phyloP scores from a whole-genome alignment of 2,888 invertebrate genomes.

The Cantharis rufa region DNA sequence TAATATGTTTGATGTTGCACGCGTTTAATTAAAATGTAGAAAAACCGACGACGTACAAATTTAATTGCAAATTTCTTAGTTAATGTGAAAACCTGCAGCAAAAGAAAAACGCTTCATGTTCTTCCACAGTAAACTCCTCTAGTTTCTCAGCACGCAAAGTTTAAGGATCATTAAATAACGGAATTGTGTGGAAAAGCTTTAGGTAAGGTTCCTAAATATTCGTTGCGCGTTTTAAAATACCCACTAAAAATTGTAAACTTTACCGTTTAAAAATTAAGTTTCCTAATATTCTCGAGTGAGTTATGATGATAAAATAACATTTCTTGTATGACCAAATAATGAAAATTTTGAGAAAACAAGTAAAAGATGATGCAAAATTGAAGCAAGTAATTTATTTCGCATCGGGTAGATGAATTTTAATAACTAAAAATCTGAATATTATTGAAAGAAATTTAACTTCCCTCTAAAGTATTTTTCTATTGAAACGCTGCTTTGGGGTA shows the following conservation, averaged over 20 bases:
- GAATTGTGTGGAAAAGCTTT: conserved; percentile 1
- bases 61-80: not conserved
- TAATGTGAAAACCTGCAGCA: not conserved
- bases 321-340: not conserved
- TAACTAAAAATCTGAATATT: not conserved
- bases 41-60: not conserved
- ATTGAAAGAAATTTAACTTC: not conserved
- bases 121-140: not conserved
- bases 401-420: not conserved
- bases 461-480: not conserved
- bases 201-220: not conserved
- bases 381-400: not conserved
- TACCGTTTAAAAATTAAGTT: conserved; percentile 1
- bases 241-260: not conserved
- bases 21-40: not conserved
- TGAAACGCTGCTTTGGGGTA: not conserved
- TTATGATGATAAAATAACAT: not conserved
- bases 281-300: not conserved
- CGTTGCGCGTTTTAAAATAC: not conserved
- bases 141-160: not conserved
- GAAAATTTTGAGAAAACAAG: not conserved
- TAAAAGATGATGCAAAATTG: not conserved
- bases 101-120: not conserved
- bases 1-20: not conserved
- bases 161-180: not conserved